phyloP scores from a whole-genome alignment of 2,888 invertebrate genomes.

The Xestoiulus laeticollis region DNA sequence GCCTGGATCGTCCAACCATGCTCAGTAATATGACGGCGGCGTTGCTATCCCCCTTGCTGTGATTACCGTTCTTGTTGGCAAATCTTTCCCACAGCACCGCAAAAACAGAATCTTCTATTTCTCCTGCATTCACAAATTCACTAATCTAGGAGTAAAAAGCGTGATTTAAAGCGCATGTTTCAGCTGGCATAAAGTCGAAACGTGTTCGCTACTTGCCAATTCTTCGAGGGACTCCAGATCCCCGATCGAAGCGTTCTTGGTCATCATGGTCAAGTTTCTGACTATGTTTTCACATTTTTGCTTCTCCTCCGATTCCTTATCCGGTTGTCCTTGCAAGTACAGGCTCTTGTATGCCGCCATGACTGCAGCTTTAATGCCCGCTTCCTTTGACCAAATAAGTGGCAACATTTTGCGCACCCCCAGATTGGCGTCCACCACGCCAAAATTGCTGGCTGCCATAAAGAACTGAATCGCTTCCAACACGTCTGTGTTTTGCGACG shows the following conservation, averaged over 20 bases:
- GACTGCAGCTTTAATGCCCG: constrained; percentile 75
- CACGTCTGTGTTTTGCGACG: constrained; percentile 75
- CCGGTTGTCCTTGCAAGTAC: constrained; percentile 66
- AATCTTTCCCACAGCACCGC: constrained; percentile 87
- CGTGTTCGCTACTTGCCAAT: constrained; percentile 63
- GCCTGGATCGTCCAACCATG: constrained; percentile 72
- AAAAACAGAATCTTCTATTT: constrained; percentile 64
- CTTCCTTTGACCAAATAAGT: constrained; percentile 83
- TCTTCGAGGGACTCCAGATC: constrained; percentile 72
- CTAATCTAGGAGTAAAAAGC: constrained; percentile 63
- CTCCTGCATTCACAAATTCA: constrained; percentile 71
- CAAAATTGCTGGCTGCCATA: constrained; percentile 80
- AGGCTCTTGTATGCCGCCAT: constrained; percentile 79
- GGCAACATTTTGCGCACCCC: constrained; percentile 81
- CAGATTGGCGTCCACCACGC: constrained; percentile 75
- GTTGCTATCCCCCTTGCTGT: constrained; percentile 76
- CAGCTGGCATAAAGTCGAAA: not conserved
- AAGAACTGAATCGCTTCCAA: constrained; percentile 90
- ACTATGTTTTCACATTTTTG: constrained; percentile 62
- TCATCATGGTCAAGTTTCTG: constrained; percentile 70
- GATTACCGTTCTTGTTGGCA: constrained; percentile 74
- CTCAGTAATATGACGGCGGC: constrained; percentile 79
- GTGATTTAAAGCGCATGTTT: not conserved
- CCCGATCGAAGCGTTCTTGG: constrained; percentile 69
- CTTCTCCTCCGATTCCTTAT: not conserved